Base-by-base conservation (phyloP, 2,888 invertebrate genomes). In the Pachymerium ferrugineum region DNA sequence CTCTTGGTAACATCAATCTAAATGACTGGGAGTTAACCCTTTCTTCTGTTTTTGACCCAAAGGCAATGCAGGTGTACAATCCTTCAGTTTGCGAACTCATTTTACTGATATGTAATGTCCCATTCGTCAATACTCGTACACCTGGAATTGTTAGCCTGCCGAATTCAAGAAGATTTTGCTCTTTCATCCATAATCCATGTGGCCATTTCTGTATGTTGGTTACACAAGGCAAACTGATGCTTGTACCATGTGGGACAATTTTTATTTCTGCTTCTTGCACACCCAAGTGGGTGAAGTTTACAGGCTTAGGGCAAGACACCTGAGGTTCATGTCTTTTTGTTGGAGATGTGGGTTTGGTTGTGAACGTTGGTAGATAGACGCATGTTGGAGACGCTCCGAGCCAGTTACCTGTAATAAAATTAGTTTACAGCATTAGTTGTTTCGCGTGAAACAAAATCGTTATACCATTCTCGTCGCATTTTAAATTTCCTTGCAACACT, bases 31-130 rank as follows among this genome's bases (percentile, higher is more conserved):
- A 31, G 3, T n/a, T 54, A 19, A 72, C 54, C 4, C 28, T 28
- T 0, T 30, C 25, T n/a, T 29, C 54, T 0, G 14, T 16, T 19
- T 10, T 22, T 12, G 72, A 62, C n/a, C 35, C 72, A 69, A 30
- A 33, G 12, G 72, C 72, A 30, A 72, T 29, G 30, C 72, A 72
- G 1, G 54, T 47, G 31, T 72, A 72, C 28, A 72, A 29, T 29
- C 72, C 72, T 22, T 72, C 72, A 0, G 72, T 29, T 16, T 22
- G 28, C 22, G 54, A 25, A 12, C 47, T 72, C 72, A 72, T 72
- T 19, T 29, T 31, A 14, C 29, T 19, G 10, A 72, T 62, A 29
- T 16, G 22, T 3, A 72, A 30, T 6, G 72, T 72, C 8, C 72
- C 72, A 16, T 72, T 72, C 14, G 1, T 29, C 5, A 16, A 14